Evolutionary conservation across 2,113 vertebrate species (phyloP).

Genomic region (Telmatochromis sp.): DNA sequence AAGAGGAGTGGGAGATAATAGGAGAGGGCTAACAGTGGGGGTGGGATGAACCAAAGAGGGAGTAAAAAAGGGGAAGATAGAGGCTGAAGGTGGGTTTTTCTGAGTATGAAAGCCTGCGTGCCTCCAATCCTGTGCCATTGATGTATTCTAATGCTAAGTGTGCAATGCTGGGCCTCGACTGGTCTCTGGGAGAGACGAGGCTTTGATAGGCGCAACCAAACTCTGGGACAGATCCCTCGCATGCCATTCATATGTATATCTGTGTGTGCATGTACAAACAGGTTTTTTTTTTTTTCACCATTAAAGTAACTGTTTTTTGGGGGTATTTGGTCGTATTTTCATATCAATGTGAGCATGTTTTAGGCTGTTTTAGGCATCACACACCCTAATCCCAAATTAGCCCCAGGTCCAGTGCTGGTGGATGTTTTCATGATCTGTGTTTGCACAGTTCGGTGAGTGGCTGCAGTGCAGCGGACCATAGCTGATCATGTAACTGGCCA

Average conservation of each 20-base stretch:
- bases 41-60: conserved; percentile 35
- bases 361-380: conserved; percentile 32
- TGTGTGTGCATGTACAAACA: conserved; percentile 1
- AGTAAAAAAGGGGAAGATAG: conserved; percentile 41
- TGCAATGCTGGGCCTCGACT: conserved; percentile 51
- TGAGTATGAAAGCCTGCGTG: conserved; percentile 55
- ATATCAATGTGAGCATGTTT: conserved; percentile 55
- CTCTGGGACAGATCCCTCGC: conserved; percentile 40
- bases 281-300: not conserved
- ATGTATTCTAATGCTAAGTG: conserved; percentile 72
- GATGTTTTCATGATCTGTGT: not conserved
- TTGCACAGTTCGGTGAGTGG: conserved; percentile 10
- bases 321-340: conserved; percentile 43
- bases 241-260: conserved; percentile 63
- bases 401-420: conserved; percentile 1
- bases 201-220: conserved; percentile 60
- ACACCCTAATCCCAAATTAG: conserved; percentile 39
- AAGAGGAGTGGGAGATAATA: conserved; percentile 53
- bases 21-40: conserved; percentile 37
- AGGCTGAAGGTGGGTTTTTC: conserved; percentile 50
- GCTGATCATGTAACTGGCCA: conserved; percentile 48
- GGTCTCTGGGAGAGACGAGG: conserved; percentile 46
- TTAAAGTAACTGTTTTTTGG: conserved; percentile 48
- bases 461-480: not conserved
- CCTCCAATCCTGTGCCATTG: conserved; percentile 55